Base-by-base conservation (phyloP, 1,140 invertebrate genomes). In the Bilobella aurantiaca region DNA sequence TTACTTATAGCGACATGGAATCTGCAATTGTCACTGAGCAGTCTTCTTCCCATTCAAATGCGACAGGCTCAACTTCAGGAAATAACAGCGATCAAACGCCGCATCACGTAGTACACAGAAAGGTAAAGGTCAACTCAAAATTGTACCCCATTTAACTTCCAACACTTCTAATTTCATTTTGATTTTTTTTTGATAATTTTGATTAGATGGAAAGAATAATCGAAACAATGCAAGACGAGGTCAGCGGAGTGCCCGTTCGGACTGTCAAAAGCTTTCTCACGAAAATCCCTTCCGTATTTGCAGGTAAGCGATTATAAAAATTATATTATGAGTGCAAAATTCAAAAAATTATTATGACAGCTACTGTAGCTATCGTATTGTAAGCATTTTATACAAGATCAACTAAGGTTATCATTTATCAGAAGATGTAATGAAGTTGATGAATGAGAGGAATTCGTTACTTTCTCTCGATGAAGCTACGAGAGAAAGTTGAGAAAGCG, bases 261-360 rank as follows among this genome's bases (percentile, higher is more conserved):
- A 99, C 96, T 1, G 96, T 99, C 2, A 99, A 99, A 81, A 96
- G 89, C 75, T 98, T 99, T 76, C 95, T 98, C 89, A 92, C 92
- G 42, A 98, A 98, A 83, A 96, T 98, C 72, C 96, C 96, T 29
- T 97, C 93, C 63, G 90, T 92, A 62, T 92, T 92, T 76, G 90
- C 89, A 67, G 88, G 94, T 57, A 62, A 62, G 47, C n/a, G n/a
- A n/a, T n/a, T n/a, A n/a, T n/a, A n/a, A n/a, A n/a, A n/a, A n/a
- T n/a, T n/a, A n/a, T n/a, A n/a, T n/a, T n/a, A n/a, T n/a, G n/a
- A n/a, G n/a, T n/a, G n/a, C n/a, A n/a, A n/a, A n/a, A n/a, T n/a
- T n/a, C n/a, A n/a, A n/a, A n/a, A n/a, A n/a, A n/a, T n/a, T n/a
- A n/a, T n/a, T n/a, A n/a, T n/a, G n/a, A n/a, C n/a, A n/a, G n/a